Base-by-base conservation (phyloP, 2,888 invertebrate species). In the Tetheella fluctuosa region DNA sequence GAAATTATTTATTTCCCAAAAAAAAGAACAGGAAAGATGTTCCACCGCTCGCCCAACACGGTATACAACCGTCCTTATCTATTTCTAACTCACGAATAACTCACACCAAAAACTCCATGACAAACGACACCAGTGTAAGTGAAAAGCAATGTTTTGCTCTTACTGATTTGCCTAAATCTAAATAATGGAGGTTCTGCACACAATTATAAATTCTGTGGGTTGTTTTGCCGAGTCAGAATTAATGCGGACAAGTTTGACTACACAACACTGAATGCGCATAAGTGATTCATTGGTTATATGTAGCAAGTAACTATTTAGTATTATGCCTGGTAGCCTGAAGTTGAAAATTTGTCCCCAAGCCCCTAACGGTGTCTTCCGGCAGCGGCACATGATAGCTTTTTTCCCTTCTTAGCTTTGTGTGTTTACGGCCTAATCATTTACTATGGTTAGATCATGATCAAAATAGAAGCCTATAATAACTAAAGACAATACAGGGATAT, bases 81-180 rank as follows among this genome's bases (percentile, higher is more conserved):
- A 64, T 57, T 34, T 13, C 13, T 13, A 60, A 64, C 62, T 67
- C 64, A 13, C 13, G 34, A 34, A 34, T 70, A 72, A 69, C 70
- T 71, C 64, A 58, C 66, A 76, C 82, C 85, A 87, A 88, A 88
- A 90, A 86, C 88, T 84, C 80, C 48, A 61, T 84, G 88, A 91
- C 84, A 85, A 88, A 90, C 84, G 88, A 81, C 79, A 73, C 73
- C 78, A 77, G 84, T 89, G 90, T 88, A 88, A 90, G 89, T 89
- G 90, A 89, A 88, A 87, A 86, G 85, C 88, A 79, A 85, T 90
- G 90, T 90, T 90, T 90, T 89, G 88, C 78, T 65, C 76, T 73
- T 64, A 73, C 83, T 85, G 86, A 90, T 91, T 91, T 91, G 86
- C 89, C 81, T 90, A 89, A 89, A 90, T 91, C 90, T 91, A 91